Percentiles rank a stretch among this genome's conserved stretches.
These are phyloP conservation scores for Terrapene triunguis DNA, from an alignment of 2,113 vertebrate species.

Conservation along the genomic window DNA sequence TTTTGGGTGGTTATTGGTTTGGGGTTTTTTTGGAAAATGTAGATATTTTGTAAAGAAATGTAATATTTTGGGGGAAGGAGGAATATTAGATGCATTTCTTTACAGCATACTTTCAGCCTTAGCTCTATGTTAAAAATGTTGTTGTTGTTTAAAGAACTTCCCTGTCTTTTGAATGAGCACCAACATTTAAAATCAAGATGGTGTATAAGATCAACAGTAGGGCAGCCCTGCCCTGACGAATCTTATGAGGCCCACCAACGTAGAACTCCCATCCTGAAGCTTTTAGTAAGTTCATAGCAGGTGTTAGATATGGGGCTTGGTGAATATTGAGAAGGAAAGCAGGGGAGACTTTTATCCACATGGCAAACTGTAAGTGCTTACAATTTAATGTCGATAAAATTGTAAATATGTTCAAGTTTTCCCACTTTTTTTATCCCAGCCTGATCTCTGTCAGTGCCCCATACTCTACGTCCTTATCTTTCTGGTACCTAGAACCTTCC, in stretches of 20 bases:
- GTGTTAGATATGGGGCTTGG: background rate
- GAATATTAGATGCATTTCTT: constrained; percentile 4
- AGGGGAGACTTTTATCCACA: background rate
- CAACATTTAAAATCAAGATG: constrained; percentile 1
- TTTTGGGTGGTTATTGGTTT: background rate
- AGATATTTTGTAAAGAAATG: background rate
- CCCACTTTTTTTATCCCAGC: background rate
- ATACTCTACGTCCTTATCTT: background rate
- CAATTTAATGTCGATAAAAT: too few relatives aligned
- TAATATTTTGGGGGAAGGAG: background rate
- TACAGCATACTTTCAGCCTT: background rate
- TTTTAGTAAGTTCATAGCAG: background rate
- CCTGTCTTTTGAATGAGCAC: background rate
- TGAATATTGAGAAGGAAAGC: background rate
- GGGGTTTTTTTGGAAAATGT: background rate
- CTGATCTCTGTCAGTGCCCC: background rate
- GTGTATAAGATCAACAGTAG: background rate
- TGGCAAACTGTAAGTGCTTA: background rate
- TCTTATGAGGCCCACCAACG: background rate
- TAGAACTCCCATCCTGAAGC: background rate
- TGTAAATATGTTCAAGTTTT: background rate
- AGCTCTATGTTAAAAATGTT: background rate
- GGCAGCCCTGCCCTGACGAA: too few relatives aligned
- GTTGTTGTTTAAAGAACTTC: background rate
- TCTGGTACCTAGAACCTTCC: background rate